phyloP scores from a whole-genome alignment of 2,113 vertebrate species.

The Mus pahari region DNA sequence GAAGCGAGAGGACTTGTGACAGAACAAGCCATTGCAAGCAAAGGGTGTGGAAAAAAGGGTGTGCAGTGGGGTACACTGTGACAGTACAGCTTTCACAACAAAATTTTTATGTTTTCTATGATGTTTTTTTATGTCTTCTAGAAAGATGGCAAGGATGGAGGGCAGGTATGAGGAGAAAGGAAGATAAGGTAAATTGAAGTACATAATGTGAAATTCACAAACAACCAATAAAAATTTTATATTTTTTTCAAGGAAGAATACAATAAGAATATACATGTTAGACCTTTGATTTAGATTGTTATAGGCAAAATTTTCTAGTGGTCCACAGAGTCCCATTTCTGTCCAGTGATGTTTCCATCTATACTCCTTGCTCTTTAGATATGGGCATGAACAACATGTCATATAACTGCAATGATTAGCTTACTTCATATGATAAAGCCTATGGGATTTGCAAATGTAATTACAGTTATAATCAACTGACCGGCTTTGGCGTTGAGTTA shows the following conservation, averaged over 20 bases:
- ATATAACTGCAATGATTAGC: background rate
- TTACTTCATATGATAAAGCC: background rate
- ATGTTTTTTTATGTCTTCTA: no score
- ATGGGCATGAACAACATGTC: background rate
- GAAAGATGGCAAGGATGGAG: no score
- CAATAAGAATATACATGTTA: background rate
- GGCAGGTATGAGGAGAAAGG: no score
- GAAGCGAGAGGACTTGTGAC: no score
- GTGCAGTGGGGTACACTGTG: no score
- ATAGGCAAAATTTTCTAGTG: background rate
- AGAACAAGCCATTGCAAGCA: no score
- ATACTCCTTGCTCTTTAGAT: background rate
- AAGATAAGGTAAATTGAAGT: no score
- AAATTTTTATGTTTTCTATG: no score
- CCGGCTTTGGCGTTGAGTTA: background rate
- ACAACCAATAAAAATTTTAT: background rate
- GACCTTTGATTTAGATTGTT: background rate
- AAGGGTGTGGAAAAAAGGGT: no score
- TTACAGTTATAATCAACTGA: background rate
- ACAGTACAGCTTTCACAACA: no score
- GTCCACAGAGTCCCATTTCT: background rate
- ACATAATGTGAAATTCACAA: no score
- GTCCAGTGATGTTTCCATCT: background rate
- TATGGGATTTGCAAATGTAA: constrained; percentile 19
- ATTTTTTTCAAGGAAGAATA: background rate